Percentiles rank a stretch among this genome's conserved stretches.
Conservation (phyloP, 2,797 vertebrate genomes). For the Manis javanica region DNA sequence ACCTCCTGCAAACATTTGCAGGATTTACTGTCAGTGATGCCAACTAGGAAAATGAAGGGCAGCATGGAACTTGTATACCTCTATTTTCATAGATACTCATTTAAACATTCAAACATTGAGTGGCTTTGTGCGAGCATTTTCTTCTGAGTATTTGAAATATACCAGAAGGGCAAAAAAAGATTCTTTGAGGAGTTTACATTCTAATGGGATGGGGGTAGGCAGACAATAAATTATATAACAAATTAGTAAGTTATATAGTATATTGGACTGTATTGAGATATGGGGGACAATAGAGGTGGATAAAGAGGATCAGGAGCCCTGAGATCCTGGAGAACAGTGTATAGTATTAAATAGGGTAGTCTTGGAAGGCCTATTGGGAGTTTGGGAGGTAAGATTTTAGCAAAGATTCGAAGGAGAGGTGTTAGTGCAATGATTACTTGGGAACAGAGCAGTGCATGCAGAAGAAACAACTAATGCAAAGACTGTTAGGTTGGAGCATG, state of each 20-base stretch:
- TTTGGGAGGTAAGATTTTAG: background rate
- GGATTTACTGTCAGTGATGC: background rate
- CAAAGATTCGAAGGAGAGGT: background rate
- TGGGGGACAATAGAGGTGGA: background rate
- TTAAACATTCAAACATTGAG: slow-evolving; percentile 8
- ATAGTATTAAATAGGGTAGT: background rate
- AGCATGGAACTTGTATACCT: background rate
- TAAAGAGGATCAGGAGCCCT: background rate
- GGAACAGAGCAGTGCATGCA: background rate
- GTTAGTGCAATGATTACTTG: background rate
- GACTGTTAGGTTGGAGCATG: background rate
- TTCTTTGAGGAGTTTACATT: background rate
- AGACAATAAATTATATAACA: background rate
- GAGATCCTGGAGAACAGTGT: background rate
- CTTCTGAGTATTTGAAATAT: background rate
- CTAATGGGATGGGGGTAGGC: background rate
- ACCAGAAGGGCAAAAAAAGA: background rate
- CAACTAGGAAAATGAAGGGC: background rate
- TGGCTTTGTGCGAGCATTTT: background rate
- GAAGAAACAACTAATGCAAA: background rate
- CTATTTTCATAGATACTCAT: background rate
- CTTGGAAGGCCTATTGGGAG: background rate
- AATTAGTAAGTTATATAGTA: background rate
- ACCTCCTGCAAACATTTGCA: background rate
- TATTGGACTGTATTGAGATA: background rate